Base-by-base conservation (phyloP, 2,888 invertebrate species). In the Dynastes maya region DNA sequence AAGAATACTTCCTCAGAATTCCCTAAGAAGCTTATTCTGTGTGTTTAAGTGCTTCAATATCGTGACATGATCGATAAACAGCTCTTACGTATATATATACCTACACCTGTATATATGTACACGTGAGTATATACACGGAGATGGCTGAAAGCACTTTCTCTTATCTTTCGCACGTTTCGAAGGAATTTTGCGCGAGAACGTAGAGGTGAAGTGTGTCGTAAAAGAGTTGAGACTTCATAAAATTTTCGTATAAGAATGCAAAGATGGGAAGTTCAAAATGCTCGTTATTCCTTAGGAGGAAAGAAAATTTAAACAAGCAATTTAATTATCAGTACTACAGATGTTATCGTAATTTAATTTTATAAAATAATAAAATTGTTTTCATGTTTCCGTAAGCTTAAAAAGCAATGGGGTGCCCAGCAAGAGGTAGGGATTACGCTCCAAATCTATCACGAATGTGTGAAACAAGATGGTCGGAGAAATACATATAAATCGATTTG, bases 21-120 rank as follows among this genome's bases (percentile, higher is more conserved):
- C 88, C 88, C 88, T 88, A 88, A 89, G 89, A 88, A 87, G 88
- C 88, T 88, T 89, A 88, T 82, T 84, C 82, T 80, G 83, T 84
- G 84, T 84, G 86, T 86, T 88, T 88, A 89, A 88, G 88, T 88
- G 84, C 84, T 85, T 84, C 86, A 87, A 88, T 88, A 88, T 88
- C 86, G 87, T 85, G 86, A 87, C 86, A 87, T 86, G 87, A 88
- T 87, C 87, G 87, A 87, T 86, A 87, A 88, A 87, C 87, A 88
- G 74, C 79, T 77, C 71, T 32, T 16, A 8, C 9, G 51, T 68
- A 68, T 68, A 68, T 29, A 22, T 68, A 68, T 51, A 58, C 45
- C 11, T 8, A 45, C 11, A 45, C 45, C 45, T 8, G 45, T 55
- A 76, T 67, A 45, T 67, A 71, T 55, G 37, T 58, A 58, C 1